Percentiles rank a stretch among this genome's conserved stretches.
Conservation (phyloP, 1,140 invertebrate genomes). For the Euschistus heros region DNA sequence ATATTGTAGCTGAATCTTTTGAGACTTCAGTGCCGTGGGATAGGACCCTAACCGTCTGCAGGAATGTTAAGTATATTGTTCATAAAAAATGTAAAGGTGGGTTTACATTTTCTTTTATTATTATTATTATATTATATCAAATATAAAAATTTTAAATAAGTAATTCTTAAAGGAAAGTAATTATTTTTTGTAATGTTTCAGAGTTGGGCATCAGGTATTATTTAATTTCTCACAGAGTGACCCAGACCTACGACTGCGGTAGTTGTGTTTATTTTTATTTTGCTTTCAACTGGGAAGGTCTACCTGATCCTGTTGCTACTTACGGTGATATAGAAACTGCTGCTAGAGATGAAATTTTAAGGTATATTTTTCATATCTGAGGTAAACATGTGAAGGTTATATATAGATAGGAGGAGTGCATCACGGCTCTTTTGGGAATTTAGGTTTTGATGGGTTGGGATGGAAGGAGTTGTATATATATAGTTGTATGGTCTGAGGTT, state of each 20-base stretch:
- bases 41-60: slow-evolving; percentile 66
- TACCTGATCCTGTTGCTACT: slow-evolving; percentile 60
- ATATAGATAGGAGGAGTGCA: no score
- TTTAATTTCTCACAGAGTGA: slow-evolving; percentile 74
- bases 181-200: slow-evolving; percentile 25
- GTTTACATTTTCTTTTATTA: not conserved
- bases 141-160: not conserved
- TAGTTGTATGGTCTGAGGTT: no score
- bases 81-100: slow-evolving; percentile 56
- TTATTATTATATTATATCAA: not conserved
- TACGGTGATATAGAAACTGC: slow-evolving; percentile 75
- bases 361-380: slow-evolving; percentile 34
- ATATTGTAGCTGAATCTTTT: slow-evolving; percentile 89
- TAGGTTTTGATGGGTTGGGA: no score
- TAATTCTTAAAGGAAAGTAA: not conserved
- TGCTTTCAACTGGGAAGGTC: slow-evolving; percentile 67
- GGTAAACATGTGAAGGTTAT: no score
- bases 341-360: slow-evolving; percentile 86
- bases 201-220: slow-evolving; percentile 47
- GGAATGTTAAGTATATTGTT: slow-evolving; percentile 80
- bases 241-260: slow-evolving; percentile 93
- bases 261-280: slow-evolving; percentile 99
- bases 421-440: no score
- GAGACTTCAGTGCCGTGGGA: slow-evolving; percentile 98
- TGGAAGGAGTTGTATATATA: no score